These are phyloP conservation scores for Drusus annulatus DNA, from an alignment of 1,140 invertebrate species.

Conservation along the genomic window DNA sequence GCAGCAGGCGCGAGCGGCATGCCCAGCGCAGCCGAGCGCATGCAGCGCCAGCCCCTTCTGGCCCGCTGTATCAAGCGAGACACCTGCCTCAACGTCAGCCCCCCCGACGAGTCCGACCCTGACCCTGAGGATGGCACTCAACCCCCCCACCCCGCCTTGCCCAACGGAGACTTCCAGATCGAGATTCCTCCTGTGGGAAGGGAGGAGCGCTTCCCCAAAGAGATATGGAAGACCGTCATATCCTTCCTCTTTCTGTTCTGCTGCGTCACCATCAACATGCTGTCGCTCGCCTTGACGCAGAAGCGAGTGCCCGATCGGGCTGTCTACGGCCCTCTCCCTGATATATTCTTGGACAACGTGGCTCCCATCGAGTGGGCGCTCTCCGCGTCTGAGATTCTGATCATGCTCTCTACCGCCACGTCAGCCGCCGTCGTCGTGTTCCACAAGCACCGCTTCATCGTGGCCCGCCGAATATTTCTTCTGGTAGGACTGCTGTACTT, in stretches of 20 bases:
- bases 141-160: constrained; percentile 58
- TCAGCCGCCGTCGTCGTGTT: constrained; percentile 84
- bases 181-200: constrained; percentile 66
- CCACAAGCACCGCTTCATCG: constrained; percentile 91
- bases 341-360: constrained; percentile 85
- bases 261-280: constrained; percentile 69
- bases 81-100: constrained; percentile 58
- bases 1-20: constrained; percentile 61
- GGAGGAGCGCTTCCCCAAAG: constrained; percentile 69
- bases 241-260: constrained; percentile 69
- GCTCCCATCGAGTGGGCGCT: constrained; percentile 83
- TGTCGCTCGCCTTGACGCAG: constrained; percentile 87
- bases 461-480: constrained; percentile 86
- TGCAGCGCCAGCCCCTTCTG: constrained; percentile 71
- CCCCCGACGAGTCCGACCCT: constrained; percentile 68
- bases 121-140: constrained; percentile 66
- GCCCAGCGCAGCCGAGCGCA: constrained; percentile 68
- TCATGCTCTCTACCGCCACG: constrained; percentile 83
- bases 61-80: constrained; percentile 65
- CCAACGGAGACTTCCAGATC: constrained; percentile 66
- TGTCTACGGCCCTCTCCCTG: constrained; percentile 82
- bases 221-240: constrained; percentile 69
- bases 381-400: constrained; percentile 87
- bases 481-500: constrained; percentile 88
- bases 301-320: constrained; percentile 85